A percentile compares a stretch with the other conserved stretches of the same genome.
phyloP scores from a whole-genome alignment of 2,113 vertebrate species.

The Ardeotis arabs region DNA sequence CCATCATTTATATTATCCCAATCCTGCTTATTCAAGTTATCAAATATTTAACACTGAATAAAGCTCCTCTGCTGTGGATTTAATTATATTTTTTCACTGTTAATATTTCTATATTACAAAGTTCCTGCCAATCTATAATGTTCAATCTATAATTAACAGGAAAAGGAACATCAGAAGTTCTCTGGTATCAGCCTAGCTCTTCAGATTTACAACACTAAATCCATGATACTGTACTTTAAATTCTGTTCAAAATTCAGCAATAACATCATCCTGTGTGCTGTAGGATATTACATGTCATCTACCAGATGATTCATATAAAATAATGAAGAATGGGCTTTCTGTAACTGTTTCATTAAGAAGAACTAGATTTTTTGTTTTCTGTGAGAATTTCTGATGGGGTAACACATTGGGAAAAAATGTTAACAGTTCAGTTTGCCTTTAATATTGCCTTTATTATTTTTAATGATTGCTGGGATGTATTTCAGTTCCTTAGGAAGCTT shows the following conservation, averaged over 20 bases:
- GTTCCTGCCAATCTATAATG: neutral
- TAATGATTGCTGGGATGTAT: neutral
- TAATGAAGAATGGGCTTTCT: neutral
- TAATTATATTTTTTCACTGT: neutral
- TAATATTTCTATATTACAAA: neutral
- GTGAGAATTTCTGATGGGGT: neutral
- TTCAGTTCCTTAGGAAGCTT: neutral
- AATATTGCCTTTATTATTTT: conserved; percentile 13
- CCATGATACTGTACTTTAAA: neutral
- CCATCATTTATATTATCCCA: neutral
- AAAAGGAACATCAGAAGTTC: neutral
- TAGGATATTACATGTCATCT: neutral
- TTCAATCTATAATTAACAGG: neutral
- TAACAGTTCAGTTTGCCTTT: neutral
- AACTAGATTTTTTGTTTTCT: neutral
- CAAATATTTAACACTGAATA: neutral
- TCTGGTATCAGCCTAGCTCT: neutral
- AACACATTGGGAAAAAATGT: neutral
- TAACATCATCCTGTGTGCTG: neutral
- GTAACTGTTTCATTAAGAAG: conserved; percentile 2
- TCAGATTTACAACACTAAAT: neutral
- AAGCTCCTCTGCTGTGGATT: neutral
- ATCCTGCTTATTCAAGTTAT: neutral
- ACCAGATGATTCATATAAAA: neutral
- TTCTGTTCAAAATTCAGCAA: neutral